Evolutionary conservation across 2,797 vertebrate species (phyloP), one percentile per base, ranked within the genome.

Genomic region (Hydrophis major): DNA sequence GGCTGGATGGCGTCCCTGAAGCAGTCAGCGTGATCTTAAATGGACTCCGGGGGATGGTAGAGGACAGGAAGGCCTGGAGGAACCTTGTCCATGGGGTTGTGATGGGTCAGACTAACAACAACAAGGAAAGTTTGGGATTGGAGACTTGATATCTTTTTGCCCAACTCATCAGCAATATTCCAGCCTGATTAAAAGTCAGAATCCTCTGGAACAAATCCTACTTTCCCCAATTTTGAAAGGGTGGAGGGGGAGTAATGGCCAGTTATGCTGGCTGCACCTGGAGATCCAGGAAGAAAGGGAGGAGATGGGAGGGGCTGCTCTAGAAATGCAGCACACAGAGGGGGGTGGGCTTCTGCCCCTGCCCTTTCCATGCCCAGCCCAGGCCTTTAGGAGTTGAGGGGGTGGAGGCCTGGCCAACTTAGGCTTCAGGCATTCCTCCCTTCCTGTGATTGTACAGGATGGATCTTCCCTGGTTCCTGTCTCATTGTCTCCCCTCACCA

Each of bases 201-300:
- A 63, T 74, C n/a, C 66, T 14, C n/a, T n/a, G 66, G 66, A 32
- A 69, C 66, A 16, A 32, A 69, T 69, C 50, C 5, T 32, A 32
- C 14, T 32, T 69, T n/a, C 32, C 66, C 13, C 28, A 32, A 6
- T 32, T 69, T n/a, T 74, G 66, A 32, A 37, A n/a, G n/a, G n/a
- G 63, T 14, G 66, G 66, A 16, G 14, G n/a, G 66, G 14, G n/a
- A 32, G 14, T 2, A 37, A 37, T 37, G 37, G 37, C 37, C 37
- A 37, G 37, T 37, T 37, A 37, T 37, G 37, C 37, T 37, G 37
- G 37, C 37, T 37, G 37, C 37, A 37, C 60, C 88, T 89, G 87
- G 93, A 63, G 32, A 13, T 87, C 66, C 61, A 60, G 63, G 94
- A 93, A 93, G 95, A 92, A 95, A 96, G 94, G 14, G 22, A 87